Conservation (phyloP, 1,140 invertebrate species). For the Ceratina calcarata region DNA sequence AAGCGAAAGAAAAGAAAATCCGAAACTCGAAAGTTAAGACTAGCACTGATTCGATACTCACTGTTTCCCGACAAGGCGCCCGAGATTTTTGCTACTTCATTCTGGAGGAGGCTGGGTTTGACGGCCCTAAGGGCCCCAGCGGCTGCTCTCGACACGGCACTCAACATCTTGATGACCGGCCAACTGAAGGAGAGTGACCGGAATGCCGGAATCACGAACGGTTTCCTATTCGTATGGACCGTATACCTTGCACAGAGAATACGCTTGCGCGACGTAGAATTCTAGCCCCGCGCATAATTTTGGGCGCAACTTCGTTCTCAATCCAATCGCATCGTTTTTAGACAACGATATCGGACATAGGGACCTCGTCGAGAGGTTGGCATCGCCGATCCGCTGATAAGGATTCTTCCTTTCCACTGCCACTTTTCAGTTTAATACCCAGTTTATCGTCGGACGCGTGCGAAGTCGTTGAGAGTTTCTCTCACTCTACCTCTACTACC, state of each 20-base stretch:
- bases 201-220: conserved; percentile 42
- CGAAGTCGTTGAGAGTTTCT: no score
- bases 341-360: no score
- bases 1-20: background rate
- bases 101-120: conserved; percentile 82
- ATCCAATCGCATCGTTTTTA: background rate
- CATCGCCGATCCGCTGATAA: no score
- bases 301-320: conserved; percentile 11
- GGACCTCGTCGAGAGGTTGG: no score
- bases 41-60: conserved; percentile 77
- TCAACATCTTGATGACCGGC: conserved; percentile 84
- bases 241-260: background rate
- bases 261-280: conserved; percentile 7
- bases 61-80: conserved; percentile 81
- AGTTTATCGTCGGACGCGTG: no score
- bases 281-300: background rate
- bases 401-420: no score
- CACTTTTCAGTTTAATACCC: no score
- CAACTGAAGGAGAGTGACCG: conserved; percentile 72
- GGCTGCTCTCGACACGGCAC: conserved; percentile 83
- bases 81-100: conserved; percentile 81
- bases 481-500: no score
- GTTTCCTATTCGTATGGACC: conserved; percentile 22
- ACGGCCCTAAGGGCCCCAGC: conserved; percentile 82
- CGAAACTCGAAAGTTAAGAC: background rate